Percentiles rank a stretch among this genome's conserved stretches.
phyloP scores from a whole-genome alignment of 2,797 vertebrate species.

The Presbytis comata region DNA sequence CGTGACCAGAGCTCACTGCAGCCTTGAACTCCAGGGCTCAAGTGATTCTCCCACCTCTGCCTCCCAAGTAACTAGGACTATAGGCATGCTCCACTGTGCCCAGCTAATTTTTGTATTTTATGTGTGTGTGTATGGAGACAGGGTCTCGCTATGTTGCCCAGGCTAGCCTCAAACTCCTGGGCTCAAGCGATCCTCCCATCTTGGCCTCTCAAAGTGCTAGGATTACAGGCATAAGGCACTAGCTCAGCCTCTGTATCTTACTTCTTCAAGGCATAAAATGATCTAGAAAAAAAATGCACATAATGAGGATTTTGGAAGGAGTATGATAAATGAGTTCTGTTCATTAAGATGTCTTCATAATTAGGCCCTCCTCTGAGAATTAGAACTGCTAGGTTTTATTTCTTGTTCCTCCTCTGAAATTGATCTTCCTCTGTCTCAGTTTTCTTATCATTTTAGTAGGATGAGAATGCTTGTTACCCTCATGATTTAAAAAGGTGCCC shows the following conservation, averaged over 20 bases:
- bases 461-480: constrained; percentile 28
- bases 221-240: background rate
- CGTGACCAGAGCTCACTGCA: background rate
- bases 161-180: background rate
- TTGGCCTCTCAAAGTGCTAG: background rate
- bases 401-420: constrained; percentile 15
- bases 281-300: background rate
- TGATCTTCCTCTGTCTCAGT: background rate
- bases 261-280: background rate
- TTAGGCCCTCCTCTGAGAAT: background rate
- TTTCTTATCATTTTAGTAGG: constrained; percentile 48
- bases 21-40: background rate
- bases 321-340: background rate
- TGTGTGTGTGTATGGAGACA: background rate
- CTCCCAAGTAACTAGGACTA: background rate
- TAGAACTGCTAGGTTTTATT: background rate
- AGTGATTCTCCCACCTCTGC: background rate
- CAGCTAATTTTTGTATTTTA: background rate
- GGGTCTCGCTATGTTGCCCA: background rate
- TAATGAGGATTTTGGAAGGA: background rate
- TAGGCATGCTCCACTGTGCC: background rate
- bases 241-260: background rate
- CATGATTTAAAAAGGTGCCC: constrained; percentile 21
- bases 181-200: background rate
- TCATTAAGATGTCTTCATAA: background rate